A percentile compares a stretch with the other conserved stretches of the same genome.
Evolutionary conservation across 2,797 vertebrate genomes (phyloP).

Genomic region (Trematomus bernacchii): DNA sequence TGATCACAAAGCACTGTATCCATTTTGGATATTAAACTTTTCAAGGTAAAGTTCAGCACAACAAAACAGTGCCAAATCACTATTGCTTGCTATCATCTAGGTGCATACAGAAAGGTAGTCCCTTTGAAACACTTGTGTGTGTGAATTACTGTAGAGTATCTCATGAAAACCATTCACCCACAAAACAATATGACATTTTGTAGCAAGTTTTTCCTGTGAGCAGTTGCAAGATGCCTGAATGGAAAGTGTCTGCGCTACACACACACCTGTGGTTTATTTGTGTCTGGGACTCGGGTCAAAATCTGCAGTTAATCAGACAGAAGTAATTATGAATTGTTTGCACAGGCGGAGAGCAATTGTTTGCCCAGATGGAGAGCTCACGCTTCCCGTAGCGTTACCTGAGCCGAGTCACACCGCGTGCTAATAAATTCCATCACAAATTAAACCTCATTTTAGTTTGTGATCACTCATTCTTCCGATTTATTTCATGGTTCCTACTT

Average conservation of each 20-base stretch:
- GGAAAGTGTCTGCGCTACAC: slow-evolving; percentile 1
- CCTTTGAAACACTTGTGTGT: not conserved
- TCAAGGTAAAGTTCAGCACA: not conserved
- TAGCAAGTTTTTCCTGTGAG: not conserved
- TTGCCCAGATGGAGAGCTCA: slow-evolving; percentile 69
- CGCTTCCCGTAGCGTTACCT: slow-evolving; percentile 73
- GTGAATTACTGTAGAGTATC: not conserved
- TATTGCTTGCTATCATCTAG: not conserved
- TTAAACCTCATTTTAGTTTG: slow-evolving; percentile 73
- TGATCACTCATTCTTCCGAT: slow-evolving; percentile 70
- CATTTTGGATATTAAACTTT: slow-evolving; percentile 6
- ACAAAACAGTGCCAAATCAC: not conserved
- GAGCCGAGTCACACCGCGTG: slow-evolving; percentile 20
- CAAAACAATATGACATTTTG: not conserved
- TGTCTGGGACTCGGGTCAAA: slow-evolving; percentile 60
- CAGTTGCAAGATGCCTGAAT: too few relatives aligned
- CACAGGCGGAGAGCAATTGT: slow-evolving; percentile 76
- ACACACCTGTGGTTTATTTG: slow-evolving; percentile 70
- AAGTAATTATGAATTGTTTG: slow-evolving; percentile 83
- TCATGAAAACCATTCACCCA: not conserved
- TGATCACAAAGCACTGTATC: slow-evolving; percentile 4
- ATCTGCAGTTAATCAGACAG: slow-evolving; percentile 77
- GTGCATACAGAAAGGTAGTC: too few relatives aligned
- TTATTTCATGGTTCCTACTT: slow-evolving; percentile 72
- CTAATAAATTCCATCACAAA: slow-evolving; percentile 76